phyloP scores from a whole-genome alignment of 2,888 invertebrate species.

The Geotrupes spiniger region DNA sequence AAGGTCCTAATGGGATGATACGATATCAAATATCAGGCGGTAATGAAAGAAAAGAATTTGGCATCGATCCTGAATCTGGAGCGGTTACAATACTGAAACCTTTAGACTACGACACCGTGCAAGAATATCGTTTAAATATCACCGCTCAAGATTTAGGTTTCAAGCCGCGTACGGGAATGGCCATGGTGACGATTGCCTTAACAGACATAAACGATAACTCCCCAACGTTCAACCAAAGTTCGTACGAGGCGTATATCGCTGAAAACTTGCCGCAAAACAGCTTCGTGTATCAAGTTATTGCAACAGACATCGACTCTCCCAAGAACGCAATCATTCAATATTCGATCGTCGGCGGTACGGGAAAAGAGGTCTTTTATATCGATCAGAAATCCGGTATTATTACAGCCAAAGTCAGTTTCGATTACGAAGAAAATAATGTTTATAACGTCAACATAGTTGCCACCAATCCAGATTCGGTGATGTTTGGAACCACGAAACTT shows the following conservation, averaged over 20 bases:
- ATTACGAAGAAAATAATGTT: constrained; percentile 78
- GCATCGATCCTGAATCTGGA: constrained; percentile 73
- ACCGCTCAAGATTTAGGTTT: constrained; percentile 86
- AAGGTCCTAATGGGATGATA: constrained; percentile 87
- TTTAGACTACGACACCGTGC: constrained; percentile 83
- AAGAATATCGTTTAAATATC: constrained; percentile 82
- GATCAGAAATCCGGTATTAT: constrained; percentile 74
- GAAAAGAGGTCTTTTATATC: constrained; percentile 74
- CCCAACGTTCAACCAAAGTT: constrained; percentile 76
- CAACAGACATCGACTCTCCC: constrained; percentile 82
- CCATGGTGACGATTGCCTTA: constrained; percentile 79
- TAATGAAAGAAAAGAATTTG: constrained; percentile 76
- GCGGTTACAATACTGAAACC: constrained; percentile 74
- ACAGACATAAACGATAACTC: constrained; percentile 94
- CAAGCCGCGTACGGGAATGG: constrained; percentile 71
- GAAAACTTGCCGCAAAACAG: constrained; percentile 80
- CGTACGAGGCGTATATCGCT: constrained; percentile 73
- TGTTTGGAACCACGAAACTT: constrained; percentile 73
- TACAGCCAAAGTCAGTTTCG: constrained; percentile 72
- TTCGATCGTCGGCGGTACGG: constrained; percentile 72
- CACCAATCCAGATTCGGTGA: constrained; percentile 80
- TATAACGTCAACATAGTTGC: constrained; percentile 79
- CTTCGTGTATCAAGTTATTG: constrained; percentile 71
- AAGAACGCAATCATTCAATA: constrained; percentile 85
- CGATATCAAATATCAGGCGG: constrained; percentile 81